Evolutionary conservation across 1,140 invertebrate species (phyloP), one percentile per base, ranked within the genome.

Genomic region (Drosophila pachea): DNA sequence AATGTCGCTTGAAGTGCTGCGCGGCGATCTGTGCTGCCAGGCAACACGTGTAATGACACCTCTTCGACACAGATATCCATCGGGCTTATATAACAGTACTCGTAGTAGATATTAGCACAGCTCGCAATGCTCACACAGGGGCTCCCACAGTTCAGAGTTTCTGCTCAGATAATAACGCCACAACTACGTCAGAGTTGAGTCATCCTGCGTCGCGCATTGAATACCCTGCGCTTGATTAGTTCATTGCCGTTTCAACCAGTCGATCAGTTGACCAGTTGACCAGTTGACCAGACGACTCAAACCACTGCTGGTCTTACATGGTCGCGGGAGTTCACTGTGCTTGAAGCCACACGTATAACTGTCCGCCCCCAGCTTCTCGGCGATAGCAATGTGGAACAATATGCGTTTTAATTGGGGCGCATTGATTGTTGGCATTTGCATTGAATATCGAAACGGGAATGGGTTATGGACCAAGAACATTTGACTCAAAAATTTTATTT

Each of bases 181-280:
- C 33, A 22, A 36, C 33, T 43, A 60, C 40, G 58, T 54, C 49
- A 53, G 49, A 16, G 33, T 38, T 73, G 64, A 73, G 33, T 36
- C 65, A 62, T 33, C 48, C 22, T 22, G 38, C 38, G 48, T 38
- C 33, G 49, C 48, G 50, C 63, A 69, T 60, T 55, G 54, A 62
- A 67, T 58, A 45, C 38, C 60, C 32, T 53, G 47, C 7, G 7
- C 11, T 49, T 43, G 43, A 58, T 68, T 48, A 54, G 78, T 83
- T 83, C 78, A 78, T 83, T 83, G 78, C 72, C 78, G 43, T 83
- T 83, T 83, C 78, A 83, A 61, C 78, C 72, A 75, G 53, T 67
- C 38, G 32, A 47, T 43, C 11, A 14, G 36, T 11, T 38, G 45
- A 31, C 12, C 48, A 60, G 49, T 32, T 22, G 40, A 47, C 33